phyloP scores from a whole-genome alignment of 2,888 invertebrate genomes.

The Sesamia inferens region DNA sequence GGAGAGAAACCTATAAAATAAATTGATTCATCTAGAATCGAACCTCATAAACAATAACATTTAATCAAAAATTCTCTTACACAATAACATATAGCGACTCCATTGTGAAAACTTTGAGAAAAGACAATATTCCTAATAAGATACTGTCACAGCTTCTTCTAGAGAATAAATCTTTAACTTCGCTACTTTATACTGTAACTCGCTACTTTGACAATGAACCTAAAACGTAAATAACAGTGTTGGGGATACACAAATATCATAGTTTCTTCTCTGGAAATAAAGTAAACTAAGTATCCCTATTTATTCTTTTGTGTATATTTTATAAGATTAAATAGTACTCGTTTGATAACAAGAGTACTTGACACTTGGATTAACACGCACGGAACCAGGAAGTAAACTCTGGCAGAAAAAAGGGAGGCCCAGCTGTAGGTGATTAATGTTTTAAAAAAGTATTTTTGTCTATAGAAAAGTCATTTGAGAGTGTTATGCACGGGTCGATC shows the following conservation, averaged over 20 bases:
- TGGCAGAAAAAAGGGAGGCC: background rate
- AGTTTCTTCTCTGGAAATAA: background rate
- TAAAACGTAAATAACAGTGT: conserved; percentile 7
- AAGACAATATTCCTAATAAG: conserved; percentile 22
- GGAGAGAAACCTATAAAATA: background rate
- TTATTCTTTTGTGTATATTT: background rate
- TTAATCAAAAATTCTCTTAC: too few species aligned
- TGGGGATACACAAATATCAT: background rate
- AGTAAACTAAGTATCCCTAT: too few species aligned
- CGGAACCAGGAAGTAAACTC: background rate
- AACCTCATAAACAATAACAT: conserved; percentile 1
- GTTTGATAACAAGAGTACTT: background rate
- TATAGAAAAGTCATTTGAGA: background rate
- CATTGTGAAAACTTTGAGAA: conserved; percentile 18
- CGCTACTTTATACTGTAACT: conserved; percentile 20
- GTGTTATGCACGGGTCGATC: background rate
- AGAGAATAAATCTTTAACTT: conserved; percentile 30
- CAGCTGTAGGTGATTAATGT: too few species aligned
- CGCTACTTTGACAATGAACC: conserved; percentile 8
- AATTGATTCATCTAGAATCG: background rate
- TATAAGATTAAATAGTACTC: too few species aligned
- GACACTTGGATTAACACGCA: background rate
- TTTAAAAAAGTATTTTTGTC: background rate
- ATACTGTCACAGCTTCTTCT: background rate
- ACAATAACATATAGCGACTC: conserved; percentile 3